Conservation (phyloP, 2,888 invertebrate genomes). For the Xanthorhoe designata region DNA sequence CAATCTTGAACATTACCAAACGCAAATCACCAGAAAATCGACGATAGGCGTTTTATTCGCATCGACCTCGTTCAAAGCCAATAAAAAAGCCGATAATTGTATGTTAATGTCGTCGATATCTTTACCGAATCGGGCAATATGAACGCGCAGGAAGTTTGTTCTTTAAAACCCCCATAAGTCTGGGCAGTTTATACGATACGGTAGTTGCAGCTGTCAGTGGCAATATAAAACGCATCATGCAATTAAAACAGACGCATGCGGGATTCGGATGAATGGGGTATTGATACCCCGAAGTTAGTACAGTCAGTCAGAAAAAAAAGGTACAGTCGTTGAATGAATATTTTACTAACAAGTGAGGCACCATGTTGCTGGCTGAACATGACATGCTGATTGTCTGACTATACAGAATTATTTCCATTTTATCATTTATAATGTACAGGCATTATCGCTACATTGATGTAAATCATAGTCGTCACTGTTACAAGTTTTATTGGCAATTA, state of each 20-base stretch:
- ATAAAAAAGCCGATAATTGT: not conserved
- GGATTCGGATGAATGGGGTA: constrained; percentile 66
- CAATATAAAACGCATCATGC: constrained; percentile 59
- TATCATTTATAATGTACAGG: too few relatives aligned
- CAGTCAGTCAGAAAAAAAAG: constrained; percentile 7
- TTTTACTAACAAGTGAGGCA: not conserved
- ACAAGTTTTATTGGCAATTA: too few relatives aligned
- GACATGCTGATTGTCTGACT: too few relatives aligned
- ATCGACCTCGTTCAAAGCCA: not conserved
- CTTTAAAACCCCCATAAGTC: constrained; percentile 28
- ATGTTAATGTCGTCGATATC: constrained; percentile 1
- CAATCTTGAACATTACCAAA: constrained; percentile 5
- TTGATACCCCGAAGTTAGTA: constrained; percentile 47
- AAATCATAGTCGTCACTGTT: too few relatives aligned
- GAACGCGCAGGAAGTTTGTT: constrained; percentile 14
- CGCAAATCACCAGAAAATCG: constrained; percentile 18
- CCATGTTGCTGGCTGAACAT: too few relatives aligned
- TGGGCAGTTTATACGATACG: constrained; percentile 38
- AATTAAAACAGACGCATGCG: constrained; percentile 69
- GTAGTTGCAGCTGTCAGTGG: constrained; percentile 48
- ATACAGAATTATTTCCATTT: too few relatives aligned
- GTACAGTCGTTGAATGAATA: constrained; percentile 11
- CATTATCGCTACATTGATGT: too few relatives aligned
- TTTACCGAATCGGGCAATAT: not conserved
- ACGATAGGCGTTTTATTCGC: not conserved